Evolutionary conservation across 2,888 invertebrate genomes (phyloP), one percentile per base, ranked within the genome.

Genomic region (Philereme transversata): DNA sequence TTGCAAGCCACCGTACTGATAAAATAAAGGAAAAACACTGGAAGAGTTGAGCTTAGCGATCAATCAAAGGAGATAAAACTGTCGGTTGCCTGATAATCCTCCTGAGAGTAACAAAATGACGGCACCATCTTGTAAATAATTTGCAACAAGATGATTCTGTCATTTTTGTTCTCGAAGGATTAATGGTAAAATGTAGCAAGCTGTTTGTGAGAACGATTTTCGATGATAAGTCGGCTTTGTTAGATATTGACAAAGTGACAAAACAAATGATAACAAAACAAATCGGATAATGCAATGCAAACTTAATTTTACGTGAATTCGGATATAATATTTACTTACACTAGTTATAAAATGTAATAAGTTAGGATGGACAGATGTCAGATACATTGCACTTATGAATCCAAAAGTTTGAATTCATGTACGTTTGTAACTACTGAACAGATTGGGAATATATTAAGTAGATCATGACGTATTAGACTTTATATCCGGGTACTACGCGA

Each of bases 61-160:
- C 75, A 66, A 75, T 76, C 74, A 75, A 58, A 53, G n/a, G 10
- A 67, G 70, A 72, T 72, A 72, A 73, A 65, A 59, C 57, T 77
- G 77, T 64, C 63, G 69, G 65, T 51, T 33, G 40, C 46, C 62
- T 50, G 62, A 68, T 69, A 55, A 61, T 60, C 52, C 51, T 51
- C 58, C 51, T 62, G 59, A 65, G 62, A 67, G 61, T 68, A 65
- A 22, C 22, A 22, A 22, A 22, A 22, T 22, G 22, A 22, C 22
- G 22, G 1, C 22, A 22, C 3, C 22, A 22, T 22, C 22, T 22
- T 9, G 11, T 34, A 55, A 53, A 73, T 70, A n/a, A 71, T 75
- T 74, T 73, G 68, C 74, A 51, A 55, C 54, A 34, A 51, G 46
- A 46, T 51, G 51, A 55, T 22, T 57, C 51, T n/a, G 56, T 55